A percentile compares a stretch with the other conserved stretches of the same genome.
Evolutionary conservation across 92 coral and sea anemone species (phyloP).

Genomic region (Paramuricea clavata): DNA sequence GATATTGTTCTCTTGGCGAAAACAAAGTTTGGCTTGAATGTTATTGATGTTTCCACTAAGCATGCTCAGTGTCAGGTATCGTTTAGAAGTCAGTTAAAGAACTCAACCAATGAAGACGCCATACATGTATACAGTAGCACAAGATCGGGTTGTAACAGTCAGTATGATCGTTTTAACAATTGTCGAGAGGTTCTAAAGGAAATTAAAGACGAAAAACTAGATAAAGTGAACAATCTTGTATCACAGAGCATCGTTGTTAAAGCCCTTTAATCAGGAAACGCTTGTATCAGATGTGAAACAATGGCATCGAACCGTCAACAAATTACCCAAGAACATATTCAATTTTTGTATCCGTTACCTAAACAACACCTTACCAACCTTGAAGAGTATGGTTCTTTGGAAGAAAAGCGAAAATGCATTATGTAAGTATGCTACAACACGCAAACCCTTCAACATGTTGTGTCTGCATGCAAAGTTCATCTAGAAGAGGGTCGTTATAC

Average conservation of each 20-base stretch:
- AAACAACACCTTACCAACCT: no score
- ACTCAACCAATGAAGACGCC: constrained; percentile 2
- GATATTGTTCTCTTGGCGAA: background rate
- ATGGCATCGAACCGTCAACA: constrained; percentile 8
- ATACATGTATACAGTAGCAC: constrained; percentile 3
- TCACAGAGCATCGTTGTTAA: constrained; percentile 14
- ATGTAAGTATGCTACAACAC: constrained; percentile 36
- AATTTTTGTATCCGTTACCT: constrained; percentile 34
- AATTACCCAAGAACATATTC: constrained; percentile 38
- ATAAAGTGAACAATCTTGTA: constrained; percentile 2
- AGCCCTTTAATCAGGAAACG: constrained; percentile 21
- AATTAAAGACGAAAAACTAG: background rate
- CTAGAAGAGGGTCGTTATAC: constrained; percentile 52
- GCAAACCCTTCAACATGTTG: constrained; percentile 48
- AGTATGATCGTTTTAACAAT: background rate
- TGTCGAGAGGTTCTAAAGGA: background rate
- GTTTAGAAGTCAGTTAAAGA: background rate
- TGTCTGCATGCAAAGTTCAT: constrained; percentile 42
- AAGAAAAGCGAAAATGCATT: constrained; percentile 12
- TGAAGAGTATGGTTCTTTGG: constrained; percentile 39
- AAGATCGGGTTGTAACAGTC: background rate
- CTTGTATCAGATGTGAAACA: constrained; percentile 6
- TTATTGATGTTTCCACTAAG: background rate
- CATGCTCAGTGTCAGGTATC: background rate
- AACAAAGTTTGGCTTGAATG: background rate